These are phyloP conservation scores for Leucophenga montana DNA, from an alignment of 2,888 invertebrate genomes.

Conservation along the genomic window DNA sequence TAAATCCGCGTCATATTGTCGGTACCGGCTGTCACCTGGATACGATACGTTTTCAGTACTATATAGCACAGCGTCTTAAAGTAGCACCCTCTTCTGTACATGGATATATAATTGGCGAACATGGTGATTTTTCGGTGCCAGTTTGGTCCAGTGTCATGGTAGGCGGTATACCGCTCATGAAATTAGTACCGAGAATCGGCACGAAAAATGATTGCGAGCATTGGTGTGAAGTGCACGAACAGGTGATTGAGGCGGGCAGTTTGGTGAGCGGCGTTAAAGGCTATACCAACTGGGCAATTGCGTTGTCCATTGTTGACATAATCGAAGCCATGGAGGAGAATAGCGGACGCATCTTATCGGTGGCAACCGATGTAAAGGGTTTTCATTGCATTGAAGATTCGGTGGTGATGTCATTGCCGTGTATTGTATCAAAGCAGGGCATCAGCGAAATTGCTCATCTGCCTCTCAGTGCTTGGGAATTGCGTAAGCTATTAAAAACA, in stretches of 20 bases:
- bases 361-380: constrained; percentile 81
- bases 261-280: constrained; percentile 86
- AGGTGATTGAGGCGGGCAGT: constrained; percentile 85
- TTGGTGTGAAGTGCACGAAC: constrained; percentile 81
- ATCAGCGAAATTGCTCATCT: constrained; percentile 36
- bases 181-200: constrained; percentile 81
- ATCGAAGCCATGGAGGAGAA: constrained; percentile 79
- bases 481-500: constrained; percentile 74
- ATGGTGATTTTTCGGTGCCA: constrained; percentile 88
- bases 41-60: constrained; percentile 86
- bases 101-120: constrained; percentile 91
- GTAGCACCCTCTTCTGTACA: constrained; percentile 85
- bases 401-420: constrained; percentile 85
- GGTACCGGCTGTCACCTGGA: constrained; percentile 92
- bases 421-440: constrained; percentile 76
- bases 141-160: constrained; percentile 92
- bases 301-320: constrained; percentile 80
- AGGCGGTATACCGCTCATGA: constrained; percentile 84
- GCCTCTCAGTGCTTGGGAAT: constrained; percentile 74
- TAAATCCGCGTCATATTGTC: constrained; percentile 85
- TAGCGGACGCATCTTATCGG: constrained; percentile 80
- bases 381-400: constrained; percentile 78
- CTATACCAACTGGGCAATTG: constrained; percentile 89
- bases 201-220: constrained; percentile 80
- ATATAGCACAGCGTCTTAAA: constrained; percentile 83